Conservation (phyloP, 2,888 invertebrate genomes). For the Bombyx huttoni region DNA sequence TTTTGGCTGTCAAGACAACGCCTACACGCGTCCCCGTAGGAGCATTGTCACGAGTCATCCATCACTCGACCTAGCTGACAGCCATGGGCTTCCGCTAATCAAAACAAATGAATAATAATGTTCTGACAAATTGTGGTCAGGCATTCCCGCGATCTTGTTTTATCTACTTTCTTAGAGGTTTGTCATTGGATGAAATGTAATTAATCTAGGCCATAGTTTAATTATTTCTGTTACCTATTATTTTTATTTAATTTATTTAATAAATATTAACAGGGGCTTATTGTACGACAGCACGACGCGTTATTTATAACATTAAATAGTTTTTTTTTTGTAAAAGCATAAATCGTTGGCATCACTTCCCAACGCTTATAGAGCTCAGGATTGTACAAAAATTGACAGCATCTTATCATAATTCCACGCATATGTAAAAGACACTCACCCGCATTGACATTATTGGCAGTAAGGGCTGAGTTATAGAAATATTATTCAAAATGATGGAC, state of each 20-base stretch:
- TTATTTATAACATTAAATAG: too few species aligned
- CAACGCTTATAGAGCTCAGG: not conserved
- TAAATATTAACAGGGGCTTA: too few species aligned
- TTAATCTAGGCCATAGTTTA: not conserved
- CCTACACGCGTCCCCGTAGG: slow-evolving; percentile 64
- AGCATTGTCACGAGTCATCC: slow-evolving; percentile 62
- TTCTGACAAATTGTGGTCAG: slow-evolving; percentile 8
- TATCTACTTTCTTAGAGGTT: slow-evolving; percentile 1
- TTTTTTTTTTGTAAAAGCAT: too few species aligned
- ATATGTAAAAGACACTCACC: slow-evolving; percentile 13
- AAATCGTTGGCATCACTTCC: too few species aligned
- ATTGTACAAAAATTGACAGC: not conserved
- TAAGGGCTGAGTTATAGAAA: slow-evolving; percentile 11
- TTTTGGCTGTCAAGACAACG: slow-evolving; percentile 65
- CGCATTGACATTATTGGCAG: slow-evolving; percentile 18
- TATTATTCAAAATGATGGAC: slow-evolving; percentile 1
- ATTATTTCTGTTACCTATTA: too few species aligned
- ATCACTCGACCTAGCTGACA: slow-evolving; percentile 39
- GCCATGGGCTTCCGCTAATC: slow-evolving; percentile 34
- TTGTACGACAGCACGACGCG: too few species aligned
- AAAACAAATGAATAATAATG: slow-evolving; percentile 43
- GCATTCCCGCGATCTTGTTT: not conserved
- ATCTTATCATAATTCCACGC: slow-evolving; percentile 10
- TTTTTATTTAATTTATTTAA: too few species aligned
- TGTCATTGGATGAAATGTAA: not conserved